A percentile compares a stretch with the other conserved stretches of the same genome.
Evolutionary conservation across 92 coral and sea anemone species (phyloP).

Genomic region (Heliopora coerulea): DNA sequence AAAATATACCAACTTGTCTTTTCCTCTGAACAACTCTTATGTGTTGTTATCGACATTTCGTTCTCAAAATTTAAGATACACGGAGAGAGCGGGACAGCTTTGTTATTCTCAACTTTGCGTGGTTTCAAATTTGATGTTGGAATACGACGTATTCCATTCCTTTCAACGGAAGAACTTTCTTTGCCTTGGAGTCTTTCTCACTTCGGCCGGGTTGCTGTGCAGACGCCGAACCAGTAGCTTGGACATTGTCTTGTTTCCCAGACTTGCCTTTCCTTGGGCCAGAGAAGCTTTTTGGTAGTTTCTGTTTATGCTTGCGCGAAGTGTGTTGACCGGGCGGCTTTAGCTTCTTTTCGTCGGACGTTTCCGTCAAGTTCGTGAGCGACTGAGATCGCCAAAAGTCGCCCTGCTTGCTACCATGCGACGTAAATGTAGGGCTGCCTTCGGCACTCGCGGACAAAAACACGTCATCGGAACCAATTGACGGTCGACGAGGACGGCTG

Average conservation of each 20-base stretch:
- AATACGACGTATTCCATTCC: slow-evolving; percentile 39
- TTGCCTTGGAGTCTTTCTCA: slow-evolving; percentile 1
- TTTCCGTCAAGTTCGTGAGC: slow-evolving; percentile 2
- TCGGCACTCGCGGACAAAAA: slow-evolving; percentile 2
- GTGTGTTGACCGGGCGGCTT: slow-evolving; percentile 19
- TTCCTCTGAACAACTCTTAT: too few relatives aligned
- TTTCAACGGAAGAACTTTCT: slow-evolving; percentile 9
- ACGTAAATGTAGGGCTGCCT: slow-evolving; percentile 7
- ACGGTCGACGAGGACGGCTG: slow-evolving; percentile 26
- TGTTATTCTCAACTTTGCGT: neutral
- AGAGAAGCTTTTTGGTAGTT: slow-evolving; percentile 35
- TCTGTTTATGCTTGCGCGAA: slow-evolving; percentile 11
- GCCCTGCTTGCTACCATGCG: slow-evolving; percentile 31
- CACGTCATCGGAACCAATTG: slow-evolving; percentile 41
- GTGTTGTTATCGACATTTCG: too few relatives aligned
- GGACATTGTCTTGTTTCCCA: neutral
- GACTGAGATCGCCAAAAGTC: slow-evolving; percentile 41
- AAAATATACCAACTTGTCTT: too few relatives aligned
- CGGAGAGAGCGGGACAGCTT: too few relatives aligned
- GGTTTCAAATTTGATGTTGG: slow-evolving; percentile 26
- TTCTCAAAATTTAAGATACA: too few relatives aligned
- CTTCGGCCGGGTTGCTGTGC: neutral
- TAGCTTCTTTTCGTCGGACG: slow-evolving; percentile 9
- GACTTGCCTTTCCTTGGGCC: slow-evolving; percentile 28
- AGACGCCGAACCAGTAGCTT: neutral